Base-by-base conservation (phyloP, 2,113 vertebrate genomes). In the Brienomyrus longianalis region DNA sequence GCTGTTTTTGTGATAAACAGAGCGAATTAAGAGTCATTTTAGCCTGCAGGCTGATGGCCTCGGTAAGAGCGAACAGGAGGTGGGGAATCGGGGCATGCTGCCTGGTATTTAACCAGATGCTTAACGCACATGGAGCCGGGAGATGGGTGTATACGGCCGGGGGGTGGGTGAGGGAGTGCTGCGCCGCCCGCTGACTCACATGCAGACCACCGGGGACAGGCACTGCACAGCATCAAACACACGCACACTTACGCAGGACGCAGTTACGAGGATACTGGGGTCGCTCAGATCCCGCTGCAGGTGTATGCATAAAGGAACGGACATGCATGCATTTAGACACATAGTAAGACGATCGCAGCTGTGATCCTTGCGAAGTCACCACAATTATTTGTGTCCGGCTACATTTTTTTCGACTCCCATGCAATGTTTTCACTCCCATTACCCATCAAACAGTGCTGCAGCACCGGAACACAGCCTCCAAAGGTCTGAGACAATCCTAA, bases 191-290 rank as follows among this genome's bases (percentile, higher is more conserved):
- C 62, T 70, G 62, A 70, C 10, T 27, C 62, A 27, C 56, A 62
- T 7, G 66, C 66, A 74, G 66, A 31, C 11, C 74, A 80, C 31
- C 35, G 17, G 74, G 27, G 13, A 43, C 35, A 39, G 74, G 17
- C 35, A 80, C 6, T 3, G n/a, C 11, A 74, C n/a, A 35, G 66
- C 3, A 13, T 88, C 92, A 93, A 90, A 91, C 56, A 90, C 90
- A 90, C 90, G 89, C 27, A 89, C 90, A 48, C 83, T 21, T 43
- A 83, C 21, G 17, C 83, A 91, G 85, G 91, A 91, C 88, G 90
- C 89, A 90, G 19, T 5, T 21, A 54, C 85, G 35, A 15, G 51
- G n/a, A n/a, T 19, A 3, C 19, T 1, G 31, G 70, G 70, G 35
- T 19, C 35, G 70, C 35, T 3, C 31, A 77, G 11, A 80, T 43